A percentile compares a stretch with the other conserved stretches of the same genome.
phyloP scores from a whole-genome alignment of 2,888 invertebrate genomes.

The Therioaphis trifolii region DNA sequence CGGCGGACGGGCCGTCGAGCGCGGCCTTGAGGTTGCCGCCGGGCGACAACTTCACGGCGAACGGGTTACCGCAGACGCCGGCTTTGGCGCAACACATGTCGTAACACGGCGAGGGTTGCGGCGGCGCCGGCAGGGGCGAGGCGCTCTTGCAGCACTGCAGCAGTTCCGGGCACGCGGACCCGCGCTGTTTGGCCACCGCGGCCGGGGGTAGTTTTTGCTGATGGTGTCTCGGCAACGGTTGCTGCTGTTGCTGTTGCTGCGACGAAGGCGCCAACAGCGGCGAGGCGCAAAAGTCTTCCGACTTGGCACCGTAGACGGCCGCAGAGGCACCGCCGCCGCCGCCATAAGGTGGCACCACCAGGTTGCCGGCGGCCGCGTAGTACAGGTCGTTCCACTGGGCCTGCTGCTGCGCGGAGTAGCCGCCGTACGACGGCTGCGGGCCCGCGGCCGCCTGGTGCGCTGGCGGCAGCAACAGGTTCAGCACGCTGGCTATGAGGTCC shows the following conservation, averaged over 20 bases:
- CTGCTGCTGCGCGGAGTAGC: slow-evolving; percentile 63
- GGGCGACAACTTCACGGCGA: neutral
- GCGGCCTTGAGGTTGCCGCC: neutral
- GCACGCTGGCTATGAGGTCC: slow-evolving; percentile 67
- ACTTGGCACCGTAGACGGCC: slow-evolving; percentile 65
- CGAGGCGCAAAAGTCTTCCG: slow-evolving; percentile 31
- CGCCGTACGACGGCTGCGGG: slow-evolving; percentile 61
- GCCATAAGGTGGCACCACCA: slow-evolving; percentile 70
- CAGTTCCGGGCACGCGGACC: neutral
- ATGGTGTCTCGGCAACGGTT: too few species aligned
- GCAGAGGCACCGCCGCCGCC: too few species aligned
- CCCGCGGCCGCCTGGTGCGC: slow-evolving; percentile 49
- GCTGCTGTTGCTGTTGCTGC: neutral
- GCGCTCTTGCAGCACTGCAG: neutral
- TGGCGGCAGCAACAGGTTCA: slow-evolving; percentile 70
- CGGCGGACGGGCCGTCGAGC: neutral
- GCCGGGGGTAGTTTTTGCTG: neutral
- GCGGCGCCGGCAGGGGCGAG: neutral
- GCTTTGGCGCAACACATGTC: too few species aligned
- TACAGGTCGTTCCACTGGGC: slow-evolving; percentile 64
- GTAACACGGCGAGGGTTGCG: neutral
- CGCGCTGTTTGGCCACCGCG: slow-evolving; percentile 63
- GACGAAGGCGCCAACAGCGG: neutral
- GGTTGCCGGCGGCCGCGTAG: slow-evolving; percentile 61
- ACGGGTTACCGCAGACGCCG: slow-evolving; percentile 3